These are phyloP conservation scores for Nasonia vitripennis DNA, from an alignment of 1,140 invertebrate genomes.

Conservation along the genomic window DNA sequence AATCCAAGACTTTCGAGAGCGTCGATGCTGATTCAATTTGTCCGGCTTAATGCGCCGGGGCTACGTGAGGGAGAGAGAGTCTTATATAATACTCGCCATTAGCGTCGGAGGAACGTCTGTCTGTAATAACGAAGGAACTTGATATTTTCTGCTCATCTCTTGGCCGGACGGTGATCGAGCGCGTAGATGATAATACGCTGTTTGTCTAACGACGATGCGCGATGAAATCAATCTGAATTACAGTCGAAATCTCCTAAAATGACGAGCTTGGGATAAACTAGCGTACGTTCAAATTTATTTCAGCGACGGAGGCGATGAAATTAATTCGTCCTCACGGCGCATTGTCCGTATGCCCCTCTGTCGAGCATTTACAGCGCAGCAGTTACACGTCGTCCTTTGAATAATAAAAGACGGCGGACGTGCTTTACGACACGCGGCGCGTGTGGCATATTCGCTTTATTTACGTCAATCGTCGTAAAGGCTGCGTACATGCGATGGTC, in stretches of 20 bases:
- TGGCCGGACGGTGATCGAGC: too few relatives aligned
- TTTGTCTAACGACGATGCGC: too few relatives aligned
- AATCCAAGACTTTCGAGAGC: background rate
- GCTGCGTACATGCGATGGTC: background rate
- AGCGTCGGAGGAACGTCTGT: background rate
- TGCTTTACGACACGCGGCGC: background rate
- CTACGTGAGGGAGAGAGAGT: background rate
- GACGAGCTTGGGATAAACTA: too few relatives aligned
- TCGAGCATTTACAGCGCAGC: background rate
- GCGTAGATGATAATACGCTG: too few relatives aligned
- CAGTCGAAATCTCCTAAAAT: too few relatives aligned
- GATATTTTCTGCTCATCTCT: constrained; percentile 4
- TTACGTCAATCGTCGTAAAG: background rate
- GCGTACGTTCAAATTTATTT: too few relatives aligned
- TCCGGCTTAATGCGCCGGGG: constrained; percentile 14
- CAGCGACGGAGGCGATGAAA: background rate
- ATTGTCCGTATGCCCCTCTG: background rate
- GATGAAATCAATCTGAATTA: too few relatives aligned
- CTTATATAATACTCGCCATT: constrained; percentile 14
- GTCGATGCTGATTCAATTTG: constrained; percentile 22
- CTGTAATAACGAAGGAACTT: background rate
- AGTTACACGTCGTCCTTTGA: background rate
- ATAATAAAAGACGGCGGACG: background rate
- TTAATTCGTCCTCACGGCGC: background rate
- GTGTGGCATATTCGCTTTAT: background rate